These are phyloP conservation scores for Diplolepis rosae DNA, from an alignment of 2,888 invertebrate genomes.

Conservation along the genomic window DNA sequence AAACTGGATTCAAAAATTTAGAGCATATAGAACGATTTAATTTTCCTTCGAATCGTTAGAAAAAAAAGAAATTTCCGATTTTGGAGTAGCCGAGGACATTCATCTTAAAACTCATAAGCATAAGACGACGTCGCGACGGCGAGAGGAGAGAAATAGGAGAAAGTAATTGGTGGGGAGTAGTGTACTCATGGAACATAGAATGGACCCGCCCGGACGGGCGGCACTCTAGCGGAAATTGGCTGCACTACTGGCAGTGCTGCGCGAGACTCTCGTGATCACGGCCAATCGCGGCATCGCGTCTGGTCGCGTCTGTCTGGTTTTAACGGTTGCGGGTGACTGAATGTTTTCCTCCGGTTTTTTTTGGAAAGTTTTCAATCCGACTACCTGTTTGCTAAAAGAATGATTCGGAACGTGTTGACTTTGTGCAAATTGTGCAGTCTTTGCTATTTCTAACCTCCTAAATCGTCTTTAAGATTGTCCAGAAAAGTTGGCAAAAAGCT, in stretches of 20 bases:
- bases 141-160: not conserved
- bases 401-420: not conserved
- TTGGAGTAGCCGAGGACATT: no score
- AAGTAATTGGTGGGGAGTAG: not conserved
- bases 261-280: no score
- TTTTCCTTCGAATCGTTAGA: no score
- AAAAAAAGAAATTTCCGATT: no score
- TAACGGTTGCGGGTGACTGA: not conserved
- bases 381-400: not conserved
- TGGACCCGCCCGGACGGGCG: conserved; percentile 29
- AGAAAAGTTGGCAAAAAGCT: conserved; percentile 17
- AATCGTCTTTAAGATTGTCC: not conserved
- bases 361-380: not conserved
- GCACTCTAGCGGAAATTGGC: conserved; percentile 33
- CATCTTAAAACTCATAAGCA: no score
- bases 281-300: conserved; percentile 44
- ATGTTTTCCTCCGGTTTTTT: conserved; percentile 1
- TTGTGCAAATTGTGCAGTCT: not conserved
- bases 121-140: no score
- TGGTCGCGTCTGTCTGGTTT: conserved; percentile 1
- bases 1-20: no score
- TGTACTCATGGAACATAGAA: not conserved
- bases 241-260: conserved; percentile 42
- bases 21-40: no score
- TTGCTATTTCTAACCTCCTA: not conserved